phyloP scores from a whole-genome alignment of 2,888 invertebrate genomes.

The Lobophora halterata region DNA sequence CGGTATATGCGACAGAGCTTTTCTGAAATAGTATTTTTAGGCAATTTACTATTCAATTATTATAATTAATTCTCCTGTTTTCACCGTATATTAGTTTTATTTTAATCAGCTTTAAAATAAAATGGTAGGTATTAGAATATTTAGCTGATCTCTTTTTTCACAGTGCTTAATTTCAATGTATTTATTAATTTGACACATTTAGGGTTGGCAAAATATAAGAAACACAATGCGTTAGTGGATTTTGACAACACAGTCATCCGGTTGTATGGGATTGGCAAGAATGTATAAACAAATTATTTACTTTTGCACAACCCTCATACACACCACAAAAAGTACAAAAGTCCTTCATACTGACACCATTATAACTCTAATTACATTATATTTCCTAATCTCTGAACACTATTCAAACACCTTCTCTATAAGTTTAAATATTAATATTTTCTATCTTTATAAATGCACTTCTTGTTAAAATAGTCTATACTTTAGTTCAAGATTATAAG shows the following conservation, averaged over 20 bases:
- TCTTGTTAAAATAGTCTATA: slow-evolving; percentile 67
- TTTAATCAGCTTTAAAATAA: slow-evolving; percentile 20
- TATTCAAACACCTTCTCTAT: slow-evolving; percentile 65
- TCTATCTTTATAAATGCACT: slow-evolving; percentile 79
- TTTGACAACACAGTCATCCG: slow-evolving; percentile 14
- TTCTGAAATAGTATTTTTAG: slow-evolving; percentile 20
- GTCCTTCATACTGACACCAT: slow-evolving; percentile 58
- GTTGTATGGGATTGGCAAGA: slow-evolving; percentile 34
- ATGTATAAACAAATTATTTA: slow-evolving; percentile 16
- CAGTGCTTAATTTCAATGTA: slow-evolving; percentile 31
- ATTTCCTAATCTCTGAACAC: slow-evolving; percentile 63
- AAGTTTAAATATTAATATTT: slow-evolving; percentile 59
- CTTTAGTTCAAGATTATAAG: slow-evolving; percentile 38
- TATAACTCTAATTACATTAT: slow-evolving; percentile 52
- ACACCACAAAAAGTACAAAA: slow-evolving; percentile 77
- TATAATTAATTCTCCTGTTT: slow-evolving; percentile 26
- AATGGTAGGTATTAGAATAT: slow-evolving; percentile 20
- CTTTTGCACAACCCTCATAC: slow-evolving; percentile 61
- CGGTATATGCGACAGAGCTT: slow-evolving; percentile 9
- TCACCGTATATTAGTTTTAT: slow-evolving; percentile 19
- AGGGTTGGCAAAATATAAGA: slow-evolving; percentile 48
- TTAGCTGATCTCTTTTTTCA: slow-evolving; percentile 14
- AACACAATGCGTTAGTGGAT: slow-evolving; percentile 14
- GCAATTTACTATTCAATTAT: slow-evolving; percentile 29
- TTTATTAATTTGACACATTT: slow-evolving; percentile 59